Base-by-base conservation (phyloP, 2,113 vertebrate genomes). In the Nycticorax nycticorax region DNA sequence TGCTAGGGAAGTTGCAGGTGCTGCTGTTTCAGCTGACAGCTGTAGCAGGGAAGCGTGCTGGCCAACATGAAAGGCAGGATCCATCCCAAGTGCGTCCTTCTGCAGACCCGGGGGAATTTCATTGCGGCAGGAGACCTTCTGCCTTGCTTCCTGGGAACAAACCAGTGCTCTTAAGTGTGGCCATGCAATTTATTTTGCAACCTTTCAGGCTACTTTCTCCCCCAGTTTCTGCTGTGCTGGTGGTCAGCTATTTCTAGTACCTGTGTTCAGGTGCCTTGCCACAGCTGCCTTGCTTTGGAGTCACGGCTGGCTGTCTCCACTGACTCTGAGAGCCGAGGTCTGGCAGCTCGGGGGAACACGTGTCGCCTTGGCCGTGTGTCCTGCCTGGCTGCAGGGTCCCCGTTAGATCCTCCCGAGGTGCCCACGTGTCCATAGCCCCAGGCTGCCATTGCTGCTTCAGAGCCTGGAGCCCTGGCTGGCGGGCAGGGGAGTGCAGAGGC, bases 281-380 rank as follows among this genome's bases (percentile, higher is more conserved):
- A 17, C 21, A 60, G 23, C 55, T 64, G 23, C 55, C 48, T 55
- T 30, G 19, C 56, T 91, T 78, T 0, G 0, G 50, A 33, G 20
- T 41, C 45, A 9, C 1, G 3, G 37, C 50, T 60, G 15, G 63
- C 13, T 48, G n/a, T 60, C 45, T 52, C 13, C 48, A 2, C 32
- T 22, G 85, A 35, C 21, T 6, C 2, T 45, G 33, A 75, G 45
- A 75, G 5, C 45, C 39, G 7, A 66, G 37, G 67, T 41, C 80
- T 68, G 45, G 55, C 45, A 75, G 39, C 0, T 0, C n/a, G 14
- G 14, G 19, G 56, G 50, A 22, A 52, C 28, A 14, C 6, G 41
- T 6, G 19, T 45, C 33, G 12, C 19, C 28, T 50, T 30, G 1
- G 8, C 33, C 12, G 0, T 16, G 14, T 52, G 7, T 62, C 73